Evolutionary conservation across 1,140 invertebrate genomes (phyloP).

Genomic region (Heterodera schachtii): DNA sequence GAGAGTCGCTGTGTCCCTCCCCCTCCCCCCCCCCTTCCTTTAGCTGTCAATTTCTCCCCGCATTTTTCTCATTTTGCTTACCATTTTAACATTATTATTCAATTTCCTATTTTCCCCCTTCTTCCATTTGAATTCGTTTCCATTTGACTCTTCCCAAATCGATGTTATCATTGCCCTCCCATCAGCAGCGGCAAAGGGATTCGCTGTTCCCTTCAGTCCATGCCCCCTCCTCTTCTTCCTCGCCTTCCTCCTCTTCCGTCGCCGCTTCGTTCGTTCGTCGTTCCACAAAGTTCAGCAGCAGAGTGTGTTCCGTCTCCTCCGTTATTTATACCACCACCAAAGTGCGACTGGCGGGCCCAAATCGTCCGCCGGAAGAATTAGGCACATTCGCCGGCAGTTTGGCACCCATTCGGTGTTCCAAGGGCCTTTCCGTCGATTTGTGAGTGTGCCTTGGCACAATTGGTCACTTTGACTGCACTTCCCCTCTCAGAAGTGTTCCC

Average conservation of each 20-base stretch:
- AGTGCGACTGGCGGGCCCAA: background rate
- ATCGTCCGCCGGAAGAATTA: background rate
- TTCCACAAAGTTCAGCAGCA: constrained; percentile 9
- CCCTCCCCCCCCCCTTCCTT: background rate
- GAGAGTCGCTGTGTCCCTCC: background rate
- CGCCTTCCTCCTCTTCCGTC: background rate
- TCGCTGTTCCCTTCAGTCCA: background rate
- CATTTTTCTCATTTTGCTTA: background rate
- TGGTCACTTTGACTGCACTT: background rate
- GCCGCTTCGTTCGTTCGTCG: background rate
- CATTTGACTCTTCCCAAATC: background rate
- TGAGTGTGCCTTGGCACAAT: background rate
- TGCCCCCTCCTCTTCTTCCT: background rate
- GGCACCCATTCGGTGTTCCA: background rate
- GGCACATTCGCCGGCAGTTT: background rate
- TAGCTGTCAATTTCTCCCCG: background rate
- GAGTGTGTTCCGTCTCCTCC: constrained; percentile 1
- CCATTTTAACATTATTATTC: background rate
- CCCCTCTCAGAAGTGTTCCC: background rate
- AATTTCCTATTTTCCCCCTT: background rate
- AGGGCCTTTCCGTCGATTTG: background rate
- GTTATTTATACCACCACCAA: background rate
- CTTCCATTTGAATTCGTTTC: background rate
- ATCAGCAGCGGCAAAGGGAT: background rate
- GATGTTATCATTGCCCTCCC: background rate